Percentiles rank a stretch among this genome's conserved stretches.
Evolutionary conservation across 2,113 vertebrate genomes (phyloP).

Genomic region (Andinoacara biseriatus): DNA sequence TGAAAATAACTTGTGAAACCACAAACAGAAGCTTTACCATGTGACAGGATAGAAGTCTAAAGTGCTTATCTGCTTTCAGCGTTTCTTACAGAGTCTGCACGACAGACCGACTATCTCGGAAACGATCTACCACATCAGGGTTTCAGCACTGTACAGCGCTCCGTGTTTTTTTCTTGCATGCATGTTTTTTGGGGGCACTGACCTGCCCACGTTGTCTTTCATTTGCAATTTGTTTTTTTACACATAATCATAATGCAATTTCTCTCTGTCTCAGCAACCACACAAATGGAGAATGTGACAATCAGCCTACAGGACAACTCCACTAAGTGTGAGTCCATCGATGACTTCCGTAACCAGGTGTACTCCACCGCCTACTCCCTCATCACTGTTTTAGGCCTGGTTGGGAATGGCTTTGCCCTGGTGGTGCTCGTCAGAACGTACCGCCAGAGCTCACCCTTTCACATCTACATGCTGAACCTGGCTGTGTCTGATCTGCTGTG

Average conservation of each 20-base stretch:
- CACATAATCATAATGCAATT: not conserved
- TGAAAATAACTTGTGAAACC: not conserved
- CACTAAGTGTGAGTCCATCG: constrained; percentile 75
- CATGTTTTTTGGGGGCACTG: no score
- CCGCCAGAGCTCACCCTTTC: constrained; percentile 86
- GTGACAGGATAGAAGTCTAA: not conserved
- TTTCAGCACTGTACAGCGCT: not conserved
- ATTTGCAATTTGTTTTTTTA: not conserved
- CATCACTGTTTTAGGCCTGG: constrained; percentile 87
- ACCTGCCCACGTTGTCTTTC: not conserved
- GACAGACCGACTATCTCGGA: not conserved
- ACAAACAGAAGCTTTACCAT: not conserved
- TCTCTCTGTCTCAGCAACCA: constrained; percentile 24
- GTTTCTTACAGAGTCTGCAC: not conserved
- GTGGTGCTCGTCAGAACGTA: constrained; percentile 85
- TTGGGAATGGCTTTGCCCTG: constrained; percentile 89
- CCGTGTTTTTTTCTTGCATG: not conserved
- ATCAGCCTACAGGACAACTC: not conserved
- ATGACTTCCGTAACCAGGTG: constrained; percentile 92
- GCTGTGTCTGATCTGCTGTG: constrained; percentile 91
- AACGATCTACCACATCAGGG: not conserved
- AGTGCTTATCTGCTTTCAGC: not conserved
- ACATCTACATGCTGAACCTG: constrained; percentile 94
- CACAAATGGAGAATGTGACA: constrained; percentile 50
- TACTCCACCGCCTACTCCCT: constrained; percentile 91